Conservation (phyloP, 2,113 vertebrate genomes). For the Loxodonta africana region DNA sequence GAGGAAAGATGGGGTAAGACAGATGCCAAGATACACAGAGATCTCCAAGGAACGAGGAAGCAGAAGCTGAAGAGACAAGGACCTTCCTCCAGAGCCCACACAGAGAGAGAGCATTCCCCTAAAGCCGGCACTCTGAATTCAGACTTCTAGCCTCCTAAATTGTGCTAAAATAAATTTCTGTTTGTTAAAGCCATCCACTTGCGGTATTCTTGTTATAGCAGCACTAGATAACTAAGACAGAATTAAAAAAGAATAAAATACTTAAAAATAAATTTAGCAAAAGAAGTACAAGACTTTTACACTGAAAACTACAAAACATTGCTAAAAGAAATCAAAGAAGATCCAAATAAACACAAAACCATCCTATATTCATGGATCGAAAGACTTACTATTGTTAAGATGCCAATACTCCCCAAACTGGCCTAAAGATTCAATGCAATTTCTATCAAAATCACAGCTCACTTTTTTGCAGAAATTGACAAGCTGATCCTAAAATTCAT, state of each 20-base stretch:
- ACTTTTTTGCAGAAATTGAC: not conserved
- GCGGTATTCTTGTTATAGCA: not conserved
- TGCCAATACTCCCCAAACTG: not conserved
- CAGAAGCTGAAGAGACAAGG: not conserved
- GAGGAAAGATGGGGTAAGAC: not conserved
- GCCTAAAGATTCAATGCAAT: not conserved
- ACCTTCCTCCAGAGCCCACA: not conserved
- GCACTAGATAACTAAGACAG: not conserved
- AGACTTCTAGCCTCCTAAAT: not conserved
- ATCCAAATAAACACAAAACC: not conserved
- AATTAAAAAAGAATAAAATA: not conserved
- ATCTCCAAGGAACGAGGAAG: not conserved
- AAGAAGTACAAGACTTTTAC: not conserved
- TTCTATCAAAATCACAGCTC: not conserved
- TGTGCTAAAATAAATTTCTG: not conserved
- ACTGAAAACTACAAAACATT: not conserved
- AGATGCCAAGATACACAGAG: not conserved
- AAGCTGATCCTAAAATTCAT: not conserved
- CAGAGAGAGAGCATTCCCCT: no score
- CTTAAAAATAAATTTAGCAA: not conserved
- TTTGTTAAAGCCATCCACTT: not conserved
- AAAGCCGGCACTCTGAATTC: not conserved
- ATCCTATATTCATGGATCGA: not conserved
- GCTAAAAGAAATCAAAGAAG: not conserved
- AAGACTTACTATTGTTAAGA: not conserved